Base-by-base conservation (phyloP, 2,797 vertebrate species). In the Lepidocolaptes lacrymiger region DNA sequence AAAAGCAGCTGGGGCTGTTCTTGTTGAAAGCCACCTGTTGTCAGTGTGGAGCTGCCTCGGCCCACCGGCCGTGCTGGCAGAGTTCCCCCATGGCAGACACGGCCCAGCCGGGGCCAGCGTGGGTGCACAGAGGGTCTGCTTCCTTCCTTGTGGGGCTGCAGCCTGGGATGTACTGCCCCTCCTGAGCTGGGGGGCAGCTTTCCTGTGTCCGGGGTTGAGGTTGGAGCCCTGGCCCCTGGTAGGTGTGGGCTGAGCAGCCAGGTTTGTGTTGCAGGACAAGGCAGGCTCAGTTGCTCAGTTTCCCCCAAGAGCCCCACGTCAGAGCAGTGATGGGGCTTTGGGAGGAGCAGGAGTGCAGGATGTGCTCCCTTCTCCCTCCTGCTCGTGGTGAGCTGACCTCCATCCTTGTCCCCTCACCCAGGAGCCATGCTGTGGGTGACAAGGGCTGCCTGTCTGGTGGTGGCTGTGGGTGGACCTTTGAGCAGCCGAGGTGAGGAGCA, bases 1-100 rank as follows among this genome's bases (percentile, higher is more conserved):
- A 85, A 91, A 91, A 68, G 2, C 74, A 91, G 59, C 88, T 73
- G 0, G 30, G 85, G 94, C 88, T 91, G 91, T 84, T 93, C 32
- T 30, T 94, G 93, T 34, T 93, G 88, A 6, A 85, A 94, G 78
- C 81, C 83, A 84, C 94, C 94, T 91, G 77, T 69, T 86, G 91
- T 88, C 55, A 69, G 77, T 36, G 28, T 67, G 93, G 80, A 85
- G 86, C 94, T 39, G 82, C 88, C 11, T 7, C 37, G 77, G 95
- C 77, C 94, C 95, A 86, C 95, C 83, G 1, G 91, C 92, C 1
- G 73, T 3, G 86, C 94, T 91, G 95, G 94, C 95, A 76, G 71
- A 3, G 6, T 1, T 24, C 22, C 66, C 63, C 7, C 1, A 2
- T 4, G 24, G 24, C 1, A 5, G 78, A 55, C 39, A 5, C 4